Evolutionary conservation across 2,113 vertebrate genomes (phyloP), one percentile per base, ranked within the genome.

Genomic region (Leptobrachium leishanense): DNA sequence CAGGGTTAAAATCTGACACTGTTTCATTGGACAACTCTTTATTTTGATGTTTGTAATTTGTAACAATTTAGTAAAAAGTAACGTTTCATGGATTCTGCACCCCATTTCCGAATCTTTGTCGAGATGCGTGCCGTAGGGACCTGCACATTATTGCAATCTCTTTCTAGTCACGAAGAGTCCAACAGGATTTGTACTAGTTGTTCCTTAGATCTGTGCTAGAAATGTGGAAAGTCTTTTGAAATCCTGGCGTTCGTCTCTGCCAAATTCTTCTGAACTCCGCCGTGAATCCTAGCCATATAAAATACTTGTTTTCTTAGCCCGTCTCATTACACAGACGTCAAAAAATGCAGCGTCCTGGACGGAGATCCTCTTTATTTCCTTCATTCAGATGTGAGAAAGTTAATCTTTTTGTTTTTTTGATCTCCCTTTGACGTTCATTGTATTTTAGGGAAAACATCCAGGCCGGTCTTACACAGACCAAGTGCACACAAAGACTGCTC

Each of bases 161-260:
- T 73, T 67, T 67, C 66, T 73, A 67, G 69, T 79, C 59, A 73
- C 46, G 15, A 57, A 68, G 77, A 62, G 71, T 80, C 77, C 77
- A 79, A 67, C 72, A 79, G 62, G 77, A 79, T 79, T 79, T 79
- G 77, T 73, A 79, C 77, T 74, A 64, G 62, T 74, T 80, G 77
- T 80, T 80, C 77, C 64, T 80, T 62, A 80, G 77, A 79, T 79
- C 77, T 79, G 62, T 73, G 59, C 50, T 79, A 73, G 62, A 79
- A 79, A 79, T 79, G 77, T 80, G 77, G 77, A 80, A 80, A 79
- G 77, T 73, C 77, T 73, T 79, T 79, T 73, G 70, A 79, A 79
- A 79, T 79, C 57, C 77, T 79, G 77, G 77, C 77, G 43, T 74
- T 53, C 20, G 68, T 15, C 77, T 41, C 71, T 67, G 77, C 71